These are phyloP conservation scores for Ictalurus furcatus DNA, from an alignment of 2,113 vertebrate species.

Conservation along the genomic window DNA sequence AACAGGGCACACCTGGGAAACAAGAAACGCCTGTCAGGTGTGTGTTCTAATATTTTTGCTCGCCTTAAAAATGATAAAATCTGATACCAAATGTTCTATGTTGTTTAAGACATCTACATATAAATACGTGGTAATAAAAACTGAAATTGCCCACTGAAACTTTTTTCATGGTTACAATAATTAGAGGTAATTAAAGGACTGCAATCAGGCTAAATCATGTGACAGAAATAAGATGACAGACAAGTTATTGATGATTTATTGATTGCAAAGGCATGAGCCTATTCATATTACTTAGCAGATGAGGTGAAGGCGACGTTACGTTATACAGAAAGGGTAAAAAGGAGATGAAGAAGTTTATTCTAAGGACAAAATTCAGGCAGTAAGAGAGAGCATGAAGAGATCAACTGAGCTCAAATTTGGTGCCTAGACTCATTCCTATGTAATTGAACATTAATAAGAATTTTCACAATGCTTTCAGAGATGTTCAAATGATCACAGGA, in stretches of 20 bases:
- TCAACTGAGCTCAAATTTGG: neutral
- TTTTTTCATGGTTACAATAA: neutral
- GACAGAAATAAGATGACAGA: neutral
- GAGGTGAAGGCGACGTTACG: neutral
- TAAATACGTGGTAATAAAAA: too few species aligned
- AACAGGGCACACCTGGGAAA: too few species aligned
- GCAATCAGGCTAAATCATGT: neutral
- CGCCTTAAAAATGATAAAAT: too few species aligned
- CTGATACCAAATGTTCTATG: too few species aligned
- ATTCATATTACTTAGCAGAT: conserved; percentile 15
- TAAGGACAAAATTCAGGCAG: neutral
- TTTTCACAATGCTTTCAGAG: neutral
- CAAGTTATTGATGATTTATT: conserved; percentile 23
- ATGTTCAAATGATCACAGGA: neutral
- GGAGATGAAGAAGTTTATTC: neutral
- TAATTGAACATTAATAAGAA: conserved; percentile 17
- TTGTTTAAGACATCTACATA: too few species aligned
- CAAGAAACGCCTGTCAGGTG: too few species aligned
- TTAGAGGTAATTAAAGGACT: neutral
- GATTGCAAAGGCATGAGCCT: conserved; percentile 12
- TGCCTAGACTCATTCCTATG: neutral
- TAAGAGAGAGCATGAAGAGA: neutral
- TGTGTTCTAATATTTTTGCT: too few species aligned
- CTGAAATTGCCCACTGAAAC: too few species aligned
- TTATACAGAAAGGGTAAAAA: neutral